phyloP scores from a whole-genome alignment of 2,888 invertebrate genomes.

The Crematogaster levior region DNA sequence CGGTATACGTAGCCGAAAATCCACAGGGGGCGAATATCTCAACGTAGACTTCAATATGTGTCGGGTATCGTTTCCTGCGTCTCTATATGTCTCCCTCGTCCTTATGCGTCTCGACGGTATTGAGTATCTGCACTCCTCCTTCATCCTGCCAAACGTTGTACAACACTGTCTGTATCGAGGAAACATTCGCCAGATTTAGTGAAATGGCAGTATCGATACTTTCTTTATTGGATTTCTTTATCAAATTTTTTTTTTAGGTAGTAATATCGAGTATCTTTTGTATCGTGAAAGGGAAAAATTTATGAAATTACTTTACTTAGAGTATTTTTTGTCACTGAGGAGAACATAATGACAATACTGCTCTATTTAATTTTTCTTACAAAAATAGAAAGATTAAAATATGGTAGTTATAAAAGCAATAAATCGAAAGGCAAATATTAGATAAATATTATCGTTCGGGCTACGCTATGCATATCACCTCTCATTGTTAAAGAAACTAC shows the following conservation, averaged over 20 bases:
- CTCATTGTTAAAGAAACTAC: conserved; percentile 15
- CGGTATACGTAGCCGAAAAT: conserved; percentile 58
- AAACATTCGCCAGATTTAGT: not conserved
- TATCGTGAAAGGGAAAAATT: not conserved
- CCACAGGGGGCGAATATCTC: conserved; percentile 55
- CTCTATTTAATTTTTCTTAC: not conserved
- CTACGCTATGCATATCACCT: conserved; percentile 12
- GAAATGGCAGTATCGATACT: not conserved
- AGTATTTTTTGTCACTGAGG: not conserved
- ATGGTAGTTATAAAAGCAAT: not conserved
- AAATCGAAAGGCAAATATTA: conserved; percentile 8
- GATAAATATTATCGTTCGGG: not conserved
- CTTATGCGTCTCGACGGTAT: conserved; percentile 18
- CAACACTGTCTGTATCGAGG: not conserved
- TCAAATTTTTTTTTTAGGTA: not conserved
- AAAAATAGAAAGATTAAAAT: not conserved
- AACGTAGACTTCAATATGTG: conserved; percentile 56
- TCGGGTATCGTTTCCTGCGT: conserved; percentile 1
- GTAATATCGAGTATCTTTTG: not conserved
- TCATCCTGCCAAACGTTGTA: not conserved
- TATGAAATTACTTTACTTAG: not conserved
- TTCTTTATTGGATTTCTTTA: not conserved
- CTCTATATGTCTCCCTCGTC: not conserved
- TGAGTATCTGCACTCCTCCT: conserved; percentile 1
- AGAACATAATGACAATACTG: not conserved